phyloP scores from a whole-genome alignment of 2,888 invertebrate genomes.

The Drosophila anomalata region DNA sequence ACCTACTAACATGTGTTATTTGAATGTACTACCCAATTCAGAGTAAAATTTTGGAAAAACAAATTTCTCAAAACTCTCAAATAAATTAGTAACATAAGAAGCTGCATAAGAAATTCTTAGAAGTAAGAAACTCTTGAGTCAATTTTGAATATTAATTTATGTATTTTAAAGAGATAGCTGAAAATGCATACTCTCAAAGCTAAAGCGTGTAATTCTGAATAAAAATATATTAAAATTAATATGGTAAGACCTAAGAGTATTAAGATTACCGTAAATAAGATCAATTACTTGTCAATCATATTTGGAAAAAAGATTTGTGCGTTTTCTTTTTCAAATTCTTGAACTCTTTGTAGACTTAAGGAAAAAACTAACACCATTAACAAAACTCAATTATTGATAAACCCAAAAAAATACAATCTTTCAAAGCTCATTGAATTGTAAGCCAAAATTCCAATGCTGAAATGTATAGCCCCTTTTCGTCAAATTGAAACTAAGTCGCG shows the following conservation, averaged over 20 bases:
- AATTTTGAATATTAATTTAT: slow-evolving; percentile 48
- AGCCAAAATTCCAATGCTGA: slow-evolving; percentile 27
- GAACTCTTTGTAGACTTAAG: not conserved
- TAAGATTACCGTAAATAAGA: not conserved
- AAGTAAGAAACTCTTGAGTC: slow-evolving; percentile 47
- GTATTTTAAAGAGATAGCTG: slow-evolving; percentile 32
- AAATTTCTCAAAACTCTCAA: slow-evolving; percentile 1
- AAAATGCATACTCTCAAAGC: slow-evolving; percentile 35
- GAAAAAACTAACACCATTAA: not conserved
- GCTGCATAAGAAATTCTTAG: not conserved
- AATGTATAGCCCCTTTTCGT: not conserved
- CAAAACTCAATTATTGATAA: not conserved
- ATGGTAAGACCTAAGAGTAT: not conserved
- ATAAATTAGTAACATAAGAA: not conserved
- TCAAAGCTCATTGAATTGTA: slow-evolving; percentile 4
- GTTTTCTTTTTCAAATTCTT: not conserved
- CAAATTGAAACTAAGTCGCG: slow-evolving; percentile 7
- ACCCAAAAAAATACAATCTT: not conserved
- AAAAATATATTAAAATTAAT: slow-evolving; percentile 39
- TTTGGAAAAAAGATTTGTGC: not conserved
- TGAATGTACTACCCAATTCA: slow-evolving; percentile 3
- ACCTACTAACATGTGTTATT: slow-evolving; percentile 28
- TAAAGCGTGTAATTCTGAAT: slow-evolving; percentile 73
- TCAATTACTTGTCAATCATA: not conserved
- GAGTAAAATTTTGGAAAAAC: slow-evolving; percentile 3